These are phyloP conservation scores for Apocheima hispidaria DNA, from an alignment of 2,888 invertebrate species.

Conservation along the genomic window DNA sequence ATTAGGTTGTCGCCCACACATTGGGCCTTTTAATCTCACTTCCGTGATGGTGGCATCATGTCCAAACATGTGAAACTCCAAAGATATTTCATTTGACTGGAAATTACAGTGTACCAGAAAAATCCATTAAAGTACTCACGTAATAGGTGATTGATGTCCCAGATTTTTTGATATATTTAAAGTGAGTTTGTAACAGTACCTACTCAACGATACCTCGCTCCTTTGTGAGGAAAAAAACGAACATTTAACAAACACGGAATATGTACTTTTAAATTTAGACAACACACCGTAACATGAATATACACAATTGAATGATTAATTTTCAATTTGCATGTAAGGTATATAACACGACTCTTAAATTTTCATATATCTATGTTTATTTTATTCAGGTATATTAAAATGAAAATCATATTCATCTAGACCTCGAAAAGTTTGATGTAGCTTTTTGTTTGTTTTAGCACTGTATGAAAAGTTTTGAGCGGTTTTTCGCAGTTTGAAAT, in stretches of 20 bases:
- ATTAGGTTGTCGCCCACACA: neutral
- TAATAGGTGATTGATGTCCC: constrained; percentile 10
- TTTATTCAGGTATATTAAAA: neutral
- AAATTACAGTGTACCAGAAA: constrained; percentile 6
- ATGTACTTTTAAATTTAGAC: no score
- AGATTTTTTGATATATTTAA: neutral
- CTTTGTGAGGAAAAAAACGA: no score
- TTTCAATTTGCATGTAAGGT: no score
- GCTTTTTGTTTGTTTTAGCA: constrained; percentile 9
- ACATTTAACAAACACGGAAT: no score
- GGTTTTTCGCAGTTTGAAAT: constrained; percentile 4
- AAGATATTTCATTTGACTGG: constrained; percentile 3
- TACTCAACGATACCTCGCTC: neutral
- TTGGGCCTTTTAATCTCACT: constrained; percentile 1
- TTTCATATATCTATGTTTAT: neutral
- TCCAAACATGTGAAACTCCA: neutral
- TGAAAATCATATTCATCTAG: constrained; percentile 1
- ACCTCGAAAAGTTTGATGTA: constrained; percentile 7
- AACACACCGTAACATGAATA: no score
- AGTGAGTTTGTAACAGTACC: neutral
- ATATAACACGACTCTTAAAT: neutral
- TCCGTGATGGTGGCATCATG: no score
- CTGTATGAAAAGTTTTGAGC: neutral
- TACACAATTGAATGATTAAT: no score
- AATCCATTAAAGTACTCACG: constrained; percentile 15